Conservation (phyloP, 2,797 vertebrate species). For the Sphenodon punctatus region DNA sequence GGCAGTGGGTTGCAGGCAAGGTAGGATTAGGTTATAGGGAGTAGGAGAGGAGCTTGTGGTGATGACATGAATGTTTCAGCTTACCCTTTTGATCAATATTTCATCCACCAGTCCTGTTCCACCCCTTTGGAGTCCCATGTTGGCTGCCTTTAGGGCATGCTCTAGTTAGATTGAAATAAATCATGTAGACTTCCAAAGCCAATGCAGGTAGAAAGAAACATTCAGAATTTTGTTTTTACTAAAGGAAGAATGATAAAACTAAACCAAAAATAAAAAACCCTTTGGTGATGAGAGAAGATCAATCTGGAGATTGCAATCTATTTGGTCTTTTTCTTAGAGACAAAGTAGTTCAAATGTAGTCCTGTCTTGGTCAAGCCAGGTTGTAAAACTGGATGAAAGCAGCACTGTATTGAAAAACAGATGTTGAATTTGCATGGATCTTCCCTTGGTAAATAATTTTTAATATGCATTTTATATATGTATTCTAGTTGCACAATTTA, state of each 20-base stretch:
- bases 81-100: too few relatives aligned
- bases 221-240: too few relatives aligned
- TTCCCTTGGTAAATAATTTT: neutral
- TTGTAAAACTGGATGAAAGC: fast-evolving
- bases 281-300: neutral
- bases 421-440: neutral
- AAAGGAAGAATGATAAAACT: fast-evolving
- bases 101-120: too few relatives aligned
- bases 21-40: too few relatives aligned
- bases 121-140: neutral
- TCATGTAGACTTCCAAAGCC: neutral
- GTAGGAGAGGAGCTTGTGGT: too few relatives aligned
- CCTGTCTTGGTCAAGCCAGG: fast-evolving
- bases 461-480: neutral
- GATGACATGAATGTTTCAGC: too few relatives aligned
- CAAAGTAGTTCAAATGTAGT: too few relatives aligned
- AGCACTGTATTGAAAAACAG: neutral
- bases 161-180: neutral
- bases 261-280: neutral
- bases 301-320: fast-evolving
- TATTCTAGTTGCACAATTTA: neutral
- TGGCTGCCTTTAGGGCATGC: neutral
- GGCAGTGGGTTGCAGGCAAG: too few relatives aligned
- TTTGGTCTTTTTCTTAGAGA: neutral
- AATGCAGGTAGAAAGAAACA: neutral